Conservation (phyloP, 2,797 vertebrate species). For the Potorous gilbertii region DNA sequence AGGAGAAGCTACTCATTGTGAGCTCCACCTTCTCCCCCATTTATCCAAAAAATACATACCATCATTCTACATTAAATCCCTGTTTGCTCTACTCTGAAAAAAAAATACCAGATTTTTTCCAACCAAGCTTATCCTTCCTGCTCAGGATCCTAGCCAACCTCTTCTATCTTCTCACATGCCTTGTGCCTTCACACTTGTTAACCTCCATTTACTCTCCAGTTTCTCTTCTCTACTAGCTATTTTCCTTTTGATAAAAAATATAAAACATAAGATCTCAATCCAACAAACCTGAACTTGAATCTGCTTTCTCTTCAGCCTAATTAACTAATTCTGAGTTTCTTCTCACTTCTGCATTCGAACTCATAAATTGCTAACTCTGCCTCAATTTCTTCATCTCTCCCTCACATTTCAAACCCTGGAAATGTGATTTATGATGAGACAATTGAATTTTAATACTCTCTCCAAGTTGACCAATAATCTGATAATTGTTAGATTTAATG, state of each 20-base stretch:
- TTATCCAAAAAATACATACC: neutral
- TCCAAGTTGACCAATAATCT: neutral
- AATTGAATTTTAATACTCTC: neutral
- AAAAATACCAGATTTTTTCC: neutral
- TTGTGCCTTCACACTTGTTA: neutral
- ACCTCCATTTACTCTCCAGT: neutral
- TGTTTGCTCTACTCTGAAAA: neutral
- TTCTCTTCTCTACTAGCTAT: neutral
- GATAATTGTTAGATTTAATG: neutral
- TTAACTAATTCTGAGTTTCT: neutral
- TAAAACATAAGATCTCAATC: neutral
- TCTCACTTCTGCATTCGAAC: neutral
- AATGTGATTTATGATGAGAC: neutral
- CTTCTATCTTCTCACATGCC: neutral
- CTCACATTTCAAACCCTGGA: neutral
- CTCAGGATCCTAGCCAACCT: neutral
- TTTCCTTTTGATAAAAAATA: too few relatives aligned
- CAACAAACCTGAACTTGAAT: neutral
- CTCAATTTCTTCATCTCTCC: neutral
- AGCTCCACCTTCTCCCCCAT: neutral
- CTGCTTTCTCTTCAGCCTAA: neutral
- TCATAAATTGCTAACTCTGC: neutral
- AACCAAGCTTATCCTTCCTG: neutral
- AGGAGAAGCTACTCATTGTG: too few relatives aligned
- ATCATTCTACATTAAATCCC: neutral